phyloP scores from a whole-genome alignment of 2,113 vertebrate species.

The Leptodactylus fuscus region DNA sequence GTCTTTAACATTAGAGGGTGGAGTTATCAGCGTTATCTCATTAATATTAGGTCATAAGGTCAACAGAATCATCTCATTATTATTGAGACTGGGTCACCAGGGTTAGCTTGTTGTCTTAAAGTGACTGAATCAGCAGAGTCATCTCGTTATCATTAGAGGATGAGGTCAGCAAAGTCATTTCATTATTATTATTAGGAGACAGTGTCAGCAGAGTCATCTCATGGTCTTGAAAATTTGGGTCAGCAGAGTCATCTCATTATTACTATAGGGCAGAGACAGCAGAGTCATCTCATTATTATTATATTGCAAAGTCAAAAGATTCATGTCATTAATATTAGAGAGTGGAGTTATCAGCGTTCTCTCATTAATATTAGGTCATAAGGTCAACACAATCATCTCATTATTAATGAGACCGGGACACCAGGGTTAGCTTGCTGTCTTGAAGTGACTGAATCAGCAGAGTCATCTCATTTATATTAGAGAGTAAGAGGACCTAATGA shows the following conservation, averaged over 20 bases:
- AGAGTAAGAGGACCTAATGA: background rate
- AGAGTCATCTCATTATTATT: slow-evolving; percentile 1
- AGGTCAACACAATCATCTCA: background rate
- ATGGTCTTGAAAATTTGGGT: background rate
- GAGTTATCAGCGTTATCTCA: background rate
- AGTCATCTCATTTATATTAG: background rate
- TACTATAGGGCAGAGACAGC: too few species aligned
- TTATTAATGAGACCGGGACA: background rate
- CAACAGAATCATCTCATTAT: background rate
- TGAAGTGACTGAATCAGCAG: background rate
- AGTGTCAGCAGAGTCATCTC: background rate
- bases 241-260: background rate
- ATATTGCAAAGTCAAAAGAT: too few species aligned
- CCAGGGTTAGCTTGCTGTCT: background rate
- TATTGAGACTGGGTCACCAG: background rate
- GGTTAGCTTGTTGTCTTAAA: background rate
- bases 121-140: background rate
- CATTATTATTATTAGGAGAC: background rate
- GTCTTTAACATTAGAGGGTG: background rate
- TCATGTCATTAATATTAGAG: too few species aligned
- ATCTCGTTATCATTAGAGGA: background rate
- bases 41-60: background rate
- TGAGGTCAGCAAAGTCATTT: background rate
- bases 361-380: background rate
- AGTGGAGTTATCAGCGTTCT: background rate